Conservation (phyloP, 1,140 invertebrate species). For the Drosophila nebulosa region DNA sequence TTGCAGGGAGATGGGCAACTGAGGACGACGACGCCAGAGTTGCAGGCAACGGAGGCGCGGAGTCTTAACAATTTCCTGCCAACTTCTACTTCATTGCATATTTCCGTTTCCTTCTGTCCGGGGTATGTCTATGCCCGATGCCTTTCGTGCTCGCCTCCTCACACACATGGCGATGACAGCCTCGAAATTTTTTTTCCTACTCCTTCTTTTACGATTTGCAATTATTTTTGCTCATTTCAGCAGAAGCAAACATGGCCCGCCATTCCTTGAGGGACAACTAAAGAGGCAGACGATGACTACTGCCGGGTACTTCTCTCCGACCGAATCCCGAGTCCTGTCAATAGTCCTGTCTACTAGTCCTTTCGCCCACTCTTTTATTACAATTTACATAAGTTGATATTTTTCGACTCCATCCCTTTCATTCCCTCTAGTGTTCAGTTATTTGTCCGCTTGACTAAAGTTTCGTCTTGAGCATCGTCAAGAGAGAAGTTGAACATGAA, state of each 20-base stretch:
- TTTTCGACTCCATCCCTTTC: constrained; percentile 43
- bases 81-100: constrained; percentile 78
- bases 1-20: not conserved
- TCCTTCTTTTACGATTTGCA: constrained; percentile 71
- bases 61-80: constrained; percentile 76
- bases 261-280: constrained; percentile 69
- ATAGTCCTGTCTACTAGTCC: constrained; percentile 19
- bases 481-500: constrained; percentile 57
- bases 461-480: constrained; percentile 18
- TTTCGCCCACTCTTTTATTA: constrained; percentile 30
- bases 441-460: constrained; percentile 62
- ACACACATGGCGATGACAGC: constrained; percentile 39
- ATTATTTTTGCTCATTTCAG: constrained; percentile 79
- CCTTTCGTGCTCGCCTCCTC: not conserved
- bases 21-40: not conserved
- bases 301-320: not conserved
- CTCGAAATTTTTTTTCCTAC: constrained; percentile 39
- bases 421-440: constrained; percentile 40
- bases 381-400: constrained; percentile 78
- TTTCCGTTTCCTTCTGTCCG: constrained; percentile 61
- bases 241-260: constrained; percentile 73
- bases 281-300: constrained; percentile 22
- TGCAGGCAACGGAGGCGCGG: constrained; percentile 42
- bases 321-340: constrained; percentile 26
- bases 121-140: not conserved